Evolutionary conservation across 1,140 invertebrate species (phyloP), one percentile per base, ranked within the genome.

Genomic region (Pseudomyrmex cubaensis): DNA sequence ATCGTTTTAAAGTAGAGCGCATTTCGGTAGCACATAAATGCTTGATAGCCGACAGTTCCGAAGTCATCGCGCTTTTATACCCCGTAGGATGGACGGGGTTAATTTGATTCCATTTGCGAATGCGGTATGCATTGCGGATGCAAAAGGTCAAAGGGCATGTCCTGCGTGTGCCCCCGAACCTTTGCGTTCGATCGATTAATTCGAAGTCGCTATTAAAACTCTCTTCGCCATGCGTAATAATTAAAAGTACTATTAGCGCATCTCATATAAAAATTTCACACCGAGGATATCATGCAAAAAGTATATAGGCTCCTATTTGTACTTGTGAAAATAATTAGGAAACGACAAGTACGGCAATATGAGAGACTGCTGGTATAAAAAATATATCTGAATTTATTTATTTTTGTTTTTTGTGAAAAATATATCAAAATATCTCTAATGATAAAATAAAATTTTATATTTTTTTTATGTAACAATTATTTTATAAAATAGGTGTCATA

Each of bases 121-220:
- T 80, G 76, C 76, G 76, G 76, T 72, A 61, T 80, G 44, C 76
- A 80, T 72, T 80, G 76, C 76, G 56, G 76, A 80, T 80, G 76
- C 76, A 35, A 80, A 72, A 80, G 66, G 76, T 80, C 66, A 80
- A 80, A 80, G 76, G 66, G 46, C 54, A 80, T 2, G 76, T 69
- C 61, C 59, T n/a, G 62, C 35, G 62, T 64, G 15, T 20, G 35
- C 35, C 35, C 35, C 54, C 13, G 52, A 8, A 63, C 20, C 44
- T 35, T 35, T 69, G 44, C 54, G 35, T 78, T 57, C 35, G 15
- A 80, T 80, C 54, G 76, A 80, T 80, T 80, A 80, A 80, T 61
- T 80, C 76, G 12, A 59, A 72, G 54, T 80, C 44, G 54, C 66
- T 54, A 70, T 80, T 80, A 72, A 72, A 46, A 66, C 54, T 64